Conservation (phyloP, 2,113 vertebrate genomes). For the Pterocles gutturalis region DNA sequence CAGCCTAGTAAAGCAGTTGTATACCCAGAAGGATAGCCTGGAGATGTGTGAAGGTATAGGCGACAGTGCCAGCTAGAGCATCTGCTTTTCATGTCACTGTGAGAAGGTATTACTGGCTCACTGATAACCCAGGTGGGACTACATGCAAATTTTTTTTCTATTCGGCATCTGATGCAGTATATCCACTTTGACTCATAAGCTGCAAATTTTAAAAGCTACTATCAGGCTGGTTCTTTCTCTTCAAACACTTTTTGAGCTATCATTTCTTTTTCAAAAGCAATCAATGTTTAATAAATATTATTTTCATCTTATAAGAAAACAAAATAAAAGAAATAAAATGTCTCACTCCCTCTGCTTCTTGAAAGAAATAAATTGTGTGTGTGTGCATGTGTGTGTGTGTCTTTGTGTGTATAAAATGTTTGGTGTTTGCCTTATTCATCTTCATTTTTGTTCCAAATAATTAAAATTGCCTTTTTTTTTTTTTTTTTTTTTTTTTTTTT, state of each 20-base stretch:
- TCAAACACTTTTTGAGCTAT: not conserved
- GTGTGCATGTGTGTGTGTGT: not conserved
- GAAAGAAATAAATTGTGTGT: not conserved
- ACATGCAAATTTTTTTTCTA: rapidly evolving
- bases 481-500: not conserved
- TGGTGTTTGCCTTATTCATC: not conserved
- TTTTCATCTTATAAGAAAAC: not conserved
- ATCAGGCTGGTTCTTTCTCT: not conserved
- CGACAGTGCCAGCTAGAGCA: not conserved
- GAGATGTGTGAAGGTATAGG: not conserved
- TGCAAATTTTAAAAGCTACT: not conserved
- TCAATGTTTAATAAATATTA: not conserved
- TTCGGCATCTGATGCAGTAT: not conserved
- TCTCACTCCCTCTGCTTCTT: not conserved
- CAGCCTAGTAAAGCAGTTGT: not conserved
- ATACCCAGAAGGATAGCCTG: not conserved
- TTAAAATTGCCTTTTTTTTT: too few relatives aligned
- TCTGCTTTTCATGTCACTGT: not conserved
- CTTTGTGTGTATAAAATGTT: not conserved
- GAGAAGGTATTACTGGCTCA: not conserved
- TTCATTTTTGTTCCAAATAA: not conserved
- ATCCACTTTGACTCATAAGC: not conserved
- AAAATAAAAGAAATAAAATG: not conserved
- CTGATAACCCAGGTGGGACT: not conserved
- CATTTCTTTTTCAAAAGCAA: not conserved